These are phyloP conservation scores for Nothocercus nigrocapillus DNA, from an alignment of 2,113 vertebrate genomes.

Conservation along the genomic window DNA sequence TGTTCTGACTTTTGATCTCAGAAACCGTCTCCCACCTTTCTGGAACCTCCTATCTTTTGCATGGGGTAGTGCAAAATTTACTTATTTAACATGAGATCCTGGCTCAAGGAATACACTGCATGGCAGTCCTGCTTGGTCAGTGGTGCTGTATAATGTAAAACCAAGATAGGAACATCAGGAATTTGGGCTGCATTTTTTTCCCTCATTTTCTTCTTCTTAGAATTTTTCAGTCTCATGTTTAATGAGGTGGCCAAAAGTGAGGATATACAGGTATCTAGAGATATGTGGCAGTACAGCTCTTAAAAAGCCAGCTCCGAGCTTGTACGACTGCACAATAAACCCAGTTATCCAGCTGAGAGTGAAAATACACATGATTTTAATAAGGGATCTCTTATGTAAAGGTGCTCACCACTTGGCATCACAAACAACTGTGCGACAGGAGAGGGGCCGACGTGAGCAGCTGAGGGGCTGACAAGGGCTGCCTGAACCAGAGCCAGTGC, in stretches of 20 bases:
- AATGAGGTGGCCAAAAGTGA: not conserved
- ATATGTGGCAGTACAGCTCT: not conserved
- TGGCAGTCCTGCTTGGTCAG: not conserved
- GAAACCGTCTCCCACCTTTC: not conserved
- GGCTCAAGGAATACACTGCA: not conserved
- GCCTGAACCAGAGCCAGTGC: too few species aligned
- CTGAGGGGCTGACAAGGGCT: too few species aligned
- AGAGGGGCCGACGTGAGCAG: not conserved
- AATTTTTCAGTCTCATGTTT: not conserved
- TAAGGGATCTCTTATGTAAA: not conserved
- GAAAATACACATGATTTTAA: not conserved
- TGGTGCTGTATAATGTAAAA: not conserved
- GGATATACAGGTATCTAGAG: rapidly evolving
- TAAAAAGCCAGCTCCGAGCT: not conserved
- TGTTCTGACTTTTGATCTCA: not conserved
- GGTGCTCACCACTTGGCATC: not conserved
- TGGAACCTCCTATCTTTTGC: not conserved
- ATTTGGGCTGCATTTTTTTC: not conserved
- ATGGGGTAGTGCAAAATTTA: not conserved
- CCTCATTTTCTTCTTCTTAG: not conserved
- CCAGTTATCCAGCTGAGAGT: not conserved
- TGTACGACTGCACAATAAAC: not conserved
- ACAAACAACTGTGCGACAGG: not conserved
- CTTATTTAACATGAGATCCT: not conserved
- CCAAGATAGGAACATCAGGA: not conserved